These are phyloP conservation scores for Bilobella aurantiaca DNA, from an alignment of 1,140 invertebrate genomes.

Conservation along the genomic window DNA sequence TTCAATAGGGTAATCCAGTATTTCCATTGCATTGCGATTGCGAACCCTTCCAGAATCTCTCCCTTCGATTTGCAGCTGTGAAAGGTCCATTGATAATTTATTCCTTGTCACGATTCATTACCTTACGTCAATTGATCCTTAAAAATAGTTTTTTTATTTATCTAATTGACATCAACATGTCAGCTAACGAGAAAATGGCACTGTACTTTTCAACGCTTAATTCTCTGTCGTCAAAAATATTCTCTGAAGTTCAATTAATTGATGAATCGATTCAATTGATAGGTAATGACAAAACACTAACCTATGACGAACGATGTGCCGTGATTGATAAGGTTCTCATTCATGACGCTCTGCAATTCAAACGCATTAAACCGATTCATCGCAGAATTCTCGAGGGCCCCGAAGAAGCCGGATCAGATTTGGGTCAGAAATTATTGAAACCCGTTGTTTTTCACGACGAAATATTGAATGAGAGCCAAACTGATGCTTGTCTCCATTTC, in stretches of 20 bases:
- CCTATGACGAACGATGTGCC: slow-evolving; percentile 28
- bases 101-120: no score
- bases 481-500: slow-evolving; percentile 12
- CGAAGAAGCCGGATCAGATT: not conserved
- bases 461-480: not conserved
- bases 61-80: no score
- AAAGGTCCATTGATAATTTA: no score
- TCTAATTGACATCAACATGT: not conserved
- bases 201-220: slow-evolving; percentile 32
- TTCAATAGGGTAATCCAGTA: no score
- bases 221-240: slow-evolving; percentile 28
- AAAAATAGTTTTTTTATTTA: not conserved
- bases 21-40: no score
- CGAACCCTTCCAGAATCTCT: no score
- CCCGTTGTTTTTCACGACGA: not conserved
- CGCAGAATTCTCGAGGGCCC: not conserved
- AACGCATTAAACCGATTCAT: not conserved
- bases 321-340: slow-evolving; percentile 33
- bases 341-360: slow-evolving; percentile 18
- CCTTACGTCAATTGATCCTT: no score
- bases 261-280: slow-evolving; percentile 19
- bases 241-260: slow-evolving; percentile 25
- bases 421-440: not conserved
- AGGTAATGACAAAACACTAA: not conserved
- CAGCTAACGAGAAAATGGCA: slow-evolving; percentile 23